Percentiles rank a stretch among this genome's conserved stretches.
phyloP scores from a whole-genome alignment of 2,113 vertebrate genomes.

The Daphoenositta chrysoptera region DNA sequence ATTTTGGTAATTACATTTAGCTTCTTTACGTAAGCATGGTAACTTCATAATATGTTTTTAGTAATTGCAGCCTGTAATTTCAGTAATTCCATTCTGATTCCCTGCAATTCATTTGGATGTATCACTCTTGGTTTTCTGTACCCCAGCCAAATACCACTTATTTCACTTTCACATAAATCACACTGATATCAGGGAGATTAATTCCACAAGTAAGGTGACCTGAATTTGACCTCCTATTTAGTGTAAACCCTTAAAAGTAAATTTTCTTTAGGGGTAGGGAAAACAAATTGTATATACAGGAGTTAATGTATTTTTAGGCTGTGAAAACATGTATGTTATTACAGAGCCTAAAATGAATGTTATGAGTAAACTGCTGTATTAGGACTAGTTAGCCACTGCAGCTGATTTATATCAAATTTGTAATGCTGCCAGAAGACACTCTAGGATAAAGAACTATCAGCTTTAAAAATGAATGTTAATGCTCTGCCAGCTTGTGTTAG shows the following conservation, averaged over 20 bases:
- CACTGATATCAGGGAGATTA: not conserved
- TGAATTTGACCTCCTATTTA: not conserved
- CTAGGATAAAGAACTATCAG: not conserved
- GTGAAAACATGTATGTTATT: not conserved
- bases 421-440: not conserved
- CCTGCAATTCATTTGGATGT: not conserved
- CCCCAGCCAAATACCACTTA: not conserved
- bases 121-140: not conserved
- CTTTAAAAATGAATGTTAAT: conserved; percentile 1
- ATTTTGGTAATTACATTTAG: not conserved
- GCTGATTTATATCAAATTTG: not conserved
- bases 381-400: not conserved
- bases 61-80: not conserved
- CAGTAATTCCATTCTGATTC: not conserved
- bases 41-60: not conserved
- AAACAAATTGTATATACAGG: not conserved
- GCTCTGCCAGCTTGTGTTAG: not conserved
- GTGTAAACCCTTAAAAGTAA: not conserved
- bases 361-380: not conserved
- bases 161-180: not conserved
- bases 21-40: not conserved
- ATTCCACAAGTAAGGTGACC: not conserved
- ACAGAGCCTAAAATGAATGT: not conserved
- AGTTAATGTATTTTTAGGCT: not conserved
- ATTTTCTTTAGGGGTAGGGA: not conserved